Conservation (phyloP, 92 coral and sea anemone genomes). For the Actinostola sp. region DNA sequence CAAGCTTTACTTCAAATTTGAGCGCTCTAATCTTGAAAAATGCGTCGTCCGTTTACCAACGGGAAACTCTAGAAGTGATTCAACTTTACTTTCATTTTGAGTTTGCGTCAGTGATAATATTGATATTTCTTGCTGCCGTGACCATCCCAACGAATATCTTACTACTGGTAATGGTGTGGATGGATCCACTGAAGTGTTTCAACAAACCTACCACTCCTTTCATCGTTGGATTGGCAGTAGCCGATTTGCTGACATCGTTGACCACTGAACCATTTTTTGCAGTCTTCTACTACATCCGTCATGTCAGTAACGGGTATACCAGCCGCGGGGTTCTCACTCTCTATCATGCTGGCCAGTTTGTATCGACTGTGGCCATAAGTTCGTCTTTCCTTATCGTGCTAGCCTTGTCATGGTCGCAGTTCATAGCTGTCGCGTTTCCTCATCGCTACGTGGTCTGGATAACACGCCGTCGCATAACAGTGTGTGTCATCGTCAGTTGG, state of each 20-base stretch:
- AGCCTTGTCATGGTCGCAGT: conserved; percentile 78
- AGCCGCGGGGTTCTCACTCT: conserved; percentile 19
- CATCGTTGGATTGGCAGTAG: conserved; percentile 74
- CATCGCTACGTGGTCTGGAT: conserved; percentile 64
- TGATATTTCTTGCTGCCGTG: conserved; percentile 54
- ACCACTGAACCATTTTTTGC: conserved; percentile 87
- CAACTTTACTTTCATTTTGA: conserved; percentile 70
- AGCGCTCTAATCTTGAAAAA: not conserved
- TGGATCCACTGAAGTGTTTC: conserved; percentile 71
- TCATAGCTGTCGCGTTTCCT: conserved; percentile 76
- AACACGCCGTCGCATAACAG: conserved; percentile 50
- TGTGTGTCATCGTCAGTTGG: conserved; percentile 62
- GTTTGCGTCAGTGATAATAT: conserved; percentile 67
- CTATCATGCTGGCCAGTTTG: conserved; percentile 57
- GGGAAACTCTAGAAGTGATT: conserved; percentile 8
- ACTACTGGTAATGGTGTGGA: conserved; percentile 65
- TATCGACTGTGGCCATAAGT: conserved; percentile 83
- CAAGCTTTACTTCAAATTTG: conserved; percentile 6
- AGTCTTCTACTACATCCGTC: conserved; percentile 53
- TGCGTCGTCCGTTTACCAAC: not conserved
- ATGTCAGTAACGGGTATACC: conserved; percentile 11
- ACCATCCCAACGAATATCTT: conserved; percentile 74
- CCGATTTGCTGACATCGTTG: conserved; percentile 74
- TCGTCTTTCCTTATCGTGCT: conserved; percentile 80
- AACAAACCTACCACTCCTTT: conserved; percentile 74